Base-by-base conservation (phyloP, 2,113 vertebrate species). In the Heterochromis multidens region DNA sequence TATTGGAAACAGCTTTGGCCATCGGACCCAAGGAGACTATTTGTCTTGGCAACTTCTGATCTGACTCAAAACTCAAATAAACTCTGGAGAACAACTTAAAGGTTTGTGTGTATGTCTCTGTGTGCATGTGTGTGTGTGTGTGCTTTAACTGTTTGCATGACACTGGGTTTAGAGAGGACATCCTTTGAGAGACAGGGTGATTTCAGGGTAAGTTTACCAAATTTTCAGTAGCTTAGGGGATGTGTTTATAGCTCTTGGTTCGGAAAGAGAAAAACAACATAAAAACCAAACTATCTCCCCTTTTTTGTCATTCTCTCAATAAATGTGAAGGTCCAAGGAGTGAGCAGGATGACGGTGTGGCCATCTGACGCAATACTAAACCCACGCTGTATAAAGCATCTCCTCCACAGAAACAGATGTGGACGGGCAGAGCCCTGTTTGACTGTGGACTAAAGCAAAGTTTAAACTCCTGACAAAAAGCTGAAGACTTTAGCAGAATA, bases 331-430 rank as follows among this genome's bases (percentile, higher is more conserved):
- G 85, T 79, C 88, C 78, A 87, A 46, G 79, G 62, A 86, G 33
- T 79, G 84, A 88, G 85, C 43, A 57, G 82, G 85, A 85, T 80
- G 83, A 90, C 79, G 82, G 84, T 72, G 72, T 86, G 88, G 86
- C 80, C 9, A 54, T 83, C 83, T 92, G 91, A 91, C 27, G 80
- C 89, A 93, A 90, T 88, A 89, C 89, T 87, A 93, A 91, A 90
- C 85, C 85, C 77, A 19, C 56, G 10, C 79, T 79, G 90, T 84
- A 77, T 78, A 70, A 83, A 92, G 70, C 82, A 40, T 76, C 84
- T 90, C 77, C 13, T 93, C 85, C 84, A 93, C 88, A 91, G 88
- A 88, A 90, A 93, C 91, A 93, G 60, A 91, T 93, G 90, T 92
- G 87, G 88, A 83, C 25, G 79, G 89, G 88, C 82, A 65, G 72